Conservation (phyloP, 2,888 invertebrate genomes). For the Rhorus exstirpatorius region DNA sequence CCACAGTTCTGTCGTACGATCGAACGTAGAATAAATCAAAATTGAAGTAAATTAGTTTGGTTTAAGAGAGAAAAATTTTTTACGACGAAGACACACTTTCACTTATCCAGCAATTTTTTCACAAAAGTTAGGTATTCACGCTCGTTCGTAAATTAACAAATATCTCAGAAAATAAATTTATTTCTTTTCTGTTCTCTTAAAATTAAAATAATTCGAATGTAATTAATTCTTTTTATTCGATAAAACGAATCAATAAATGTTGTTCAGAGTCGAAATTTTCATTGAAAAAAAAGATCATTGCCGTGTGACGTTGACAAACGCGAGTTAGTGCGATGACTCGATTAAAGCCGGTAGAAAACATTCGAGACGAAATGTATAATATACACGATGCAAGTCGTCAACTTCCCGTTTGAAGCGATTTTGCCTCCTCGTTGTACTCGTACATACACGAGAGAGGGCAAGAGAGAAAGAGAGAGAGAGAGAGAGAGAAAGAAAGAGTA, state of each 20-base stretch:
- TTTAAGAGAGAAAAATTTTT: neutral
- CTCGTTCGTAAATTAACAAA: too few species aligned
- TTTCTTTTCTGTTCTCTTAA: too few species aligned
- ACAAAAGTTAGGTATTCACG: neutral
- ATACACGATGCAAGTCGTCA: slow-evolving; percentile 34
- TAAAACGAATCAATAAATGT: neutral
- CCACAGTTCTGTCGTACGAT: neutral
- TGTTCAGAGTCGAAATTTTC: too few species aligned
- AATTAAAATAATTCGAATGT: too few species aligned
- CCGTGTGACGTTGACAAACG: slow-evolving; percentile 50
- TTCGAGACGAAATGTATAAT: slow-evolving; percentile 15
- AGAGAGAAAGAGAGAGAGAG: slow-evolving; percentile 7
- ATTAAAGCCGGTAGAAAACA: slow-evolving; percentile 31
- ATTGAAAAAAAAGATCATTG: slow-evolving; percentile 1
- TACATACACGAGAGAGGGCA: neutral
- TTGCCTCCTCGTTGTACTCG: slow-evolving; percentile 9
- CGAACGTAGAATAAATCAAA: neutral
- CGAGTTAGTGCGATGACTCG: slow-evolving; percentile 24
- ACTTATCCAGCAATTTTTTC: slow-evolving; percentile 19
- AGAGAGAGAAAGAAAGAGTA: too few species aligned
- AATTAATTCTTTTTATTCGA: too few species aligned
- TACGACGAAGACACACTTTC: slow-evolving; percentile 7
- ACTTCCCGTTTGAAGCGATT: slow-evolving; percentile 40
- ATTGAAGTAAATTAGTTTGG: neutral
- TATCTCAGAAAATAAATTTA: too few species aligned